Evolutionary conservation across 2,797 vertebrate genomes (phyloP).

Genomic region (Lophius americanus): DNA sequence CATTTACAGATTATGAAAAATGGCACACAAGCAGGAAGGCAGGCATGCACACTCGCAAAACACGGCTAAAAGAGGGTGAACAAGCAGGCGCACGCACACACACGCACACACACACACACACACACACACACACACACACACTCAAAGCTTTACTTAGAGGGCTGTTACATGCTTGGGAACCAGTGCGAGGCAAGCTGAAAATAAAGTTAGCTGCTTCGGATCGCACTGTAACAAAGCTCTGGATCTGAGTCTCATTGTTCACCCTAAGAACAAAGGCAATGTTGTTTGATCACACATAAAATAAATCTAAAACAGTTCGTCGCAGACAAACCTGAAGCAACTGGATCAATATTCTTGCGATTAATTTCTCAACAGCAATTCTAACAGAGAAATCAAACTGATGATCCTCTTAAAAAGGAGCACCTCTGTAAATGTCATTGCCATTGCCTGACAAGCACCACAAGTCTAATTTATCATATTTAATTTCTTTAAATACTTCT

Average conservation of each 20-base stretch:
- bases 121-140: conserved; percentile 12
- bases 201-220: conserved; percentile 42
- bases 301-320: conserved; percentile 18
- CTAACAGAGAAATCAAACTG: conserved; percentile 1
- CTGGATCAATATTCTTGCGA: conserved; percentile 20
- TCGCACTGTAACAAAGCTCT: conserved; percentile 27
- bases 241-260: conserved; percentile 46
- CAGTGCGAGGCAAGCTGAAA: conserved; percentile 34
- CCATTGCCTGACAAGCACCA: conserved; percentile 19
- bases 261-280: conserved; percentile 36
- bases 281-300: conserved; percentile 47
- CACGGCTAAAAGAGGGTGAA: conserved; percentile 22
- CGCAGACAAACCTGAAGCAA: conserved; percentile 12
- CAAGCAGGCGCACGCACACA: background rate
- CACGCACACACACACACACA: conserved; percentile 10
- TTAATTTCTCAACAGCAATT: conserved; percentile 4
- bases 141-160: conserved; percentile 20
- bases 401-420: background rate
- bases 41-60: conserved; percentile 30
- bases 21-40: conserved; percentile 35
- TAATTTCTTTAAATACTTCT: conserved; percentile 34
- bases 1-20: conserved; percentile 75
- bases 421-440: conserved; percentile 22
- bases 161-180: conserved; percentile 30
- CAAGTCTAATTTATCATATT: conserved; percentile 35